Evolutionary conservation across 2,888 invertebrate species (phyloP), one percentile per base, ranked within the genome.

Genomic region (Ophion costatus): DNA sequence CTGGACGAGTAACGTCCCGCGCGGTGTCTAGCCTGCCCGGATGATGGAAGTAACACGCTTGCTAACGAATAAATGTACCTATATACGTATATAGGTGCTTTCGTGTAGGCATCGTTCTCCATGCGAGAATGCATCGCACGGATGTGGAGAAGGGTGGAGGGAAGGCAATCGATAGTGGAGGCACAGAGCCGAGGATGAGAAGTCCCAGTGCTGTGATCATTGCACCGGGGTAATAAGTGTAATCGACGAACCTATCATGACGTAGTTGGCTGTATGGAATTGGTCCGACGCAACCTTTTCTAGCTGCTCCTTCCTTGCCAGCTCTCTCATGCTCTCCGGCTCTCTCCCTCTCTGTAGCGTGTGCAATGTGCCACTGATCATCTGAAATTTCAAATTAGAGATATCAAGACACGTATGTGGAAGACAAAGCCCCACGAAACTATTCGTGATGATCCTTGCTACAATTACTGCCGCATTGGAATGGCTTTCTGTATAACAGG

Each of bases 41-140:
- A 83, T 79, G 78, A 79, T 83, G 79, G 61, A 82, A 82, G 78
- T 78, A 78, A 67, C 77, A 24, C 66, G 66, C 45, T 78, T 73
- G 73, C 67, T 56, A 67, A 66, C 78, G 70, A 78, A 78, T 78
- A 45, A 78, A 70, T 42, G 51, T 61, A 66, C 51, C 11, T 51
- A 20, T 38, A 59, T 56, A 17, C 29, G 57, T 63, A 51, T 20
- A 22, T 57, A 42, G 42, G 11, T 20, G 56, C 17, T 1, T 17
- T 51, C 51, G 17, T 5, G 51, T 51, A 51, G 4, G 1, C 38
- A 38, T 2, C 51, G 51, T 51, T 51, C 51, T 11, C 14, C 51
- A 17, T 17, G 0, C 17, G 14, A 51, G 51, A 51, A 17, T 51
- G 51, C 38, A 38, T 38, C 38, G 38, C 38, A 9, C 51, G 17